Conservation (phyloP, 2,113 vertebrate species). For the Festucalex cinctus region DNA sequence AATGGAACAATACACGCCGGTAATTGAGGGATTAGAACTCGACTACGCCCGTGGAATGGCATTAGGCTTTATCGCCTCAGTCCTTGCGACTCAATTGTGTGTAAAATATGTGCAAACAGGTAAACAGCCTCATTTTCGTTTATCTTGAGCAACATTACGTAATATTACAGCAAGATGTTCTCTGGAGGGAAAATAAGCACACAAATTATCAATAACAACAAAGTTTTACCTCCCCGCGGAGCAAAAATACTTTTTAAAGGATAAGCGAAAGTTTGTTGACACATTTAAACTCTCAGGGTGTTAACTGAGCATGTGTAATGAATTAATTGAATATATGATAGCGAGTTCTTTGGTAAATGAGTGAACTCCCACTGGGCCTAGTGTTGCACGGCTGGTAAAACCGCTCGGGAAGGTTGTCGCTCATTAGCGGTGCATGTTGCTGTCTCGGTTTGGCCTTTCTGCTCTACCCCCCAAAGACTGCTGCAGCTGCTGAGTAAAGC, state of each 20-base stretch:
- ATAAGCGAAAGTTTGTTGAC: constrained; percentile 18
- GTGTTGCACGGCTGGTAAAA: constrained; percentile 23
- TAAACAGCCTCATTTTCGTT: constrained; percentile 41
- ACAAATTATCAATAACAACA: constrained; percentile 16
- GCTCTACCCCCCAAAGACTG: constrained; percentile 15
- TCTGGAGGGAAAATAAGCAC: constrained; percentile 16
- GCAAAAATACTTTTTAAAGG: constrained; percentile 13
- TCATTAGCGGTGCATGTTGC: constrained; percentile 53
- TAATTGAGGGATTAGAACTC: constrained; percentile 73
- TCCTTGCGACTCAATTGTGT: constrained; percentile 40
- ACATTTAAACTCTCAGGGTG: constrained; percentile 9
- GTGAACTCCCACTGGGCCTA: constrained; percentile 19
- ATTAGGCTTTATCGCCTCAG: constrained; percentile 55
- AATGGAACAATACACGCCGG: constrained; percentile 54
- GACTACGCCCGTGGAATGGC: constrained; percentile 50
- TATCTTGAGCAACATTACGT: neutral
- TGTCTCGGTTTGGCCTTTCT: constrained; percentile 29
- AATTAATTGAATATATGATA: constrained; percentile 45
- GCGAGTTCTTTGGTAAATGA: constrained; percentile 54
- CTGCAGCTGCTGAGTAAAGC: constrained; percentile 18
- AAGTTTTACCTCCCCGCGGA: constrained; percentile 5
- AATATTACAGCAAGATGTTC: constrained; percentile 22
- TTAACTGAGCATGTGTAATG: constrained; percentile 29
- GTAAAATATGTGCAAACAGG: constrained; percentile 50
- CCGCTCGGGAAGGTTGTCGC: constrained; percentile 40